Evolutionary conservation across 2,113 vertebrate species (phyloP).

Genomic region (Procavia capensis): DNA sequence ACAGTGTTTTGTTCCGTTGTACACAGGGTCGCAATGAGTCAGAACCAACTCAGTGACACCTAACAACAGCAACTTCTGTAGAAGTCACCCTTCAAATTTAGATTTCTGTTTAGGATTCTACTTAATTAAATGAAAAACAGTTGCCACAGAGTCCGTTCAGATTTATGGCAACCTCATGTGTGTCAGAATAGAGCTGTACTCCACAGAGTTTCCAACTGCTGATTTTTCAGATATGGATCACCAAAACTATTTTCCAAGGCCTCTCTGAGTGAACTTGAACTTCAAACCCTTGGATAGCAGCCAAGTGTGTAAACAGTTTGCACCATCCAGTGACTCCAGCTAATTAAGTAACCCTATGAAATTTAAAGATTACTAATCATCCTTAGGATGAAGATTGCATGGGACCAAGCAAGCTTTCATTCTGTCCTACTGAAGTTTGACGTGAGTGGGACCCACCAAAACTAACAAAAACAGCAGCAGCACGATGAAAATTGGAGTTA

Average conservation of each 20-base stretch:
- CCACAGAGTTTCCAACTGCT: background rate
- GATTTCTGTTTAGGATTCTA: background rate
- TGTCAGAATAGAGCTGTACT: background rate
- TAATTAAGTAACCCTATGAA: background rate
- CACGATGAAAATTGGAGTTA: background rate
- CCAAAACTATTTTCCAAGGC: background rate
- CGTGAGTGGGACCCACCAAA: background rate
- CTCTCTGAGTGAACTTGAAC: background rate
- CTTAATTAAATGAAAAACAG: background rate
- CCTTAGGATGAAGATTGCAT: background rate
- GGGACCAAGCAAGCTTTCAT: background rate
- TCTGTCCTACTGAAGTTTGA: background rate
- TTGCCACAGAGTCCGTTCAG: background rate
- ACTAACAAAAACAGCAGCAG: background rate
- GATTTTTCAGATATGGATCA: background rate
- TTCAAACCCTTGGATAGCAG: background rate
- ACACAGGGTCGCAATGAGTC: too few species aligned
- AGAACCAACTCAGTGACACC: too few species aligned
- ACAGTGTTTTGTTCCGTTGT: too few species aligned
- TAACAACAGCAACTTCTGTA: background rate
- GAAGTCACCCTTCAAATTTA: background rate
- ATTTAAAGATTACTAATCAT: slow-evolving; percentile 18
- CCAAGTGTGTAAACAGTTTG: background rate
- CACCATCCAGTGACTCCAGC: background rate
- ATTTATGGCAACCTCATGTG: background rate